A percentile compares a stretch with the other conserved stretches of the same genome.
These are phyloP conservation scores for Chelonoidis abingdonii DNA, from an alignment of 2,113 vertebrate species.

Conservation along the genomic window DNA sequence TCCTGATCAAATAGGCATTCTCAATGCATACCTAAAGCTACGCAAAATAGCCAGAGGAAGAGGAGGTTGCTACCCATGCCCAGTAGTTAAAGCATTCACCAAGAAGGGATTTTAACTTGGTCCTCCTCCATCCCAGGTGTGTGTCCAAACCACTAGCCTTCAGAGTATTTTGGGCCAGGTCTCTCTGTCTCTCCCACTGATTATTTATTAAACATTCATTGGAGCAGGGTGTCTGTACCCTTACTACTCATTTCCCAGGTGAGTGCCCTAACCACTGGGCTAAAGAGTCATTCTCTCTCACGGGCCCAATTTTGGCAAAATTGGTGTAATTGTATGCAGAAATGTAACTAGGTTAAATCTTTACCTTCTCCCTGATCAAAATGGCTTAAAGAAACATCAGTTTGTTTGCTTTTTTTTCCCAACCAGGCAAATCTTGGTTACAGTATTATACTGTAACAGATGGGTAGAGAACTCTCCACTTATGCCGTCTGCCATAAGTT, in stretches of 20 bases:
- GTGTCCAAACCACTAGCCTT: neutral
- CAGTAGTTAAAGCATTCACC: neutral
- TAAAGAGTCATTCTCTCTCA: neutral
- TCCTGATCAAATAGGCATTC: neutral
- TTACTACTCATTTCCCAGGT: neutral
- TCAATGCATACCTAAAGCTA: neutral
- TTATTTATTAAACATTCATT: neutral
- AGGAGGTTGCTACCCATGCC: neutral
- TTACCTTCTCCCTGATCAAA: slow-evolving; percentile 8
- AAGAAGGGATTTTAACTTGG: neutral
- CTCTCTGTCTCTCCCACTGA: neutral
- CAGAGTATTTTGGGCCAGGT: neutral
- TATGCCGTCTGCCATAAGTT: neutral
- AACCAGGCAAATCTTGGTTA: neutral
- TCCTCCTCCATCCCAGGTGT: neutral
- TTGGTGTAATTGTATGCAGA: neutral
- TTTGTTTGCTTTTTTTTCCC: neutral
- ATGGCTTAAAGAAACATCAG: neutral
- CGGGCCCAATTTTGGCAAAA: neutral
- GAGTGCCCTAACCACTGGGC: neutral
- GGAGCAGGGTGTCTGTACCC: neutral
- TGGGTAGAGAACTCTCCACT: neutral
- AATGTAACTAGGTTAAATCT: neutral
- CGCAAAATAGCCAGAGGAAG: neutral
- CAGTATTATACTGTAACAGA: neutral